Conservation (phyloP, 2,888 invertebrate species). For the Caenorhabditis sp. region DNA sequence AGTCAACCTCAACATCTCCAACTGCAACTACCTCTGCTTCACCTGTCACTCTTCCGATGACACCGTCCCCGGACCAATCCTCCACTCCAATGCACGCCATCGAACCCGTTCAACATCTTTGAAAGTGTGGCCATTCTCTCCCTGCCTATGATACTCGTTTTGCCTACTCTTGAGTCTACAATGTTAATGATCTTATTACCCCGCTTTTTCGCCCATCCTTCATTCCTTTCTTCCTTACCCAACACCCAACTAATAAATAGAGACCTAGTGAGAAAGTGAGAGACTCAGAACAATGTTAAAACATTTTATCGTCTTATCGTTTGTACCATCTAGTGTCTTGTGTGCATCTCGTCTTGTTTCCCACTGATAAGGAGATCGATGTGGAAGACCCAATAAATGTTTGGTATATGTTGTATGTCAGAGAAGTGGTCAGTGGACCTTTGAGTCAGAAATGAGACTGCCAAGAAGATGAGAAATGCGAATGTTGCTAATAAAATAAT, state of each 20-base stretch:
- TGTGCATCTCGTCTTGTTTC: constrained; percentile 38
- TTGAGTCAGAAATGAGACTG: not conserved
- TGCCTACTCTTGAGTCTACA: not conserved
- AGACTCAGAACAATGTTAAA: constrained; percentile 37
- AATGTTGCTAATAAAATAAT: too few relatives aligned
- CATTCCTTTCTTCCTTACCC: constrained; percentile 37
- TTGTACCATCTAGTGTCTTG: constrained; percentile 63
- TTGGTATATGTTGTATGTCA: constrained; percentile 22
- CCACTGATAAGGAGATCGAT: constrained; percentile 47
- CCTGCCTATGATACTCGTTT: not conserved
- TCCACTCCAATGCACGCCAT: constrained; percentile 63
- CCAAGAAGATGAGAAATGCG: too few relatives aligned
- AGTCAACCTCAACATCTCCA: not conserved
- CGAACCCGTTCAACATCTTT: constrained; percentile 61
- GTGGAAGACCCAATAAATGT: constrained; percentile 51
- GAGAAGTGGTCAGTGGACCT: not conserved
- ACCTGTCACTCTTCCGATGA: constrained; percentile 31
- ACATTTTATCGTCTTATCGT: constrained; percentile 55
- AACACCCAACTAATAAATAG: constrained; percentile 52
- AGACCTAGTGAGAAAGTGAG: constrained; percentile 33
- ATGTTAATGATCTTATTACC: constrained; percentile 59
- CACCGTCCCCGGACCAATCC: constrained; percentile 8
- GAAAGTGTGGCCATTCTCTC: constrained; percentile 11
- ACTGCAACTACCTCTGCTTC: constrained; percentile 14
- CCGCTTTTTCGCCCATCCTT: not conserved